A percentile compares a stretch with the other conserved stretches of the same genome.
phyloP scores from a whole-genome alignment of 2,113 vertebrate genomes.

The Donacobius atricapilla region DNA sequence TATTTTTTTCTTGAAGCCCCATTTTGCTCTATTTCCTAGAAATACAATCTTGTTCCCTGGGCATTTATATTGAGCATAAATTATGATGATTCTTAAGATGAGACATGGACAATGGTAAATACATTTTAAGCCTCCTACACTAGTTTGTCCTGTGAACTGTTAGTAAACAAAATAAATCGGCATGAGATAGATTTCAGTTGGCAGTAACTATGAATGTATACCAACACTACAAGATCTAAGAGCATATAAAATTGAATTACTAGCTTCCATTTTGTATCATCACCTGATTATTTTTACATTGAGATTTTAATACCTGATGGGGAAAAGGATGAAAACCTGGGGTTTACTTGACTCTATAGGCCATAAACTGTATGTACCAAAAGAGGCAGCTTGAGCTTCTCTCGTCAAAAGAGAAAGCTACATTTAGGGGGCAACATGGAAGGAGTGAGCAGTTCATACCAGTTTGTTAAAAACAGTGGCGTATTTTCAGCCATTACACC shows the following conservation, averaged over 20 bases:
- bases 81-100: not conserved
- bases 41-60: not conserved
- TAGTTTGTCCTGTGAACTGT: not conserved
- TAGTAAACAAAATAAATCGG: not conserved
- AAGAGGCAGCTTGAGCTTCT: not conserved
- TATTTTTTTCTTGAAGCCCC: not conserved
- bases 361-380: not conserved
- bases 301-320: not conserved
- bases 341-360: not conserved
- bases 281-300: not conserved
- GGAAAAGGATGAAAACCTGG: not conserved
- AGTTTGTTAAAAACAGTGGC: not conserved
- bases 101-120: not conserved
- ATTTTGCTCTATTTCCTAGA: not conserved
- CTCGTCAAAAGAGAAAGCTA: not conserved
- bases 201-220: not conserved
- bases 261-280: not conserved
- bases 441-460: not conserved
- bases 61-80: not conserved
- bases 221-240: not conserved
- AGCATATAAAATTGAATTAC: not conserved
- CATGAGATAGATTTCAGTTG: not conserved
- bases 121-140: not conserved
- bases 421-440: not conserved
- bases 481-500: not conserved